These are phyloP conservation scores for Catharus ustulatus DNA, from an alignment of 2,797 vertebrate species.

Conservation along the genomic window DNA sequence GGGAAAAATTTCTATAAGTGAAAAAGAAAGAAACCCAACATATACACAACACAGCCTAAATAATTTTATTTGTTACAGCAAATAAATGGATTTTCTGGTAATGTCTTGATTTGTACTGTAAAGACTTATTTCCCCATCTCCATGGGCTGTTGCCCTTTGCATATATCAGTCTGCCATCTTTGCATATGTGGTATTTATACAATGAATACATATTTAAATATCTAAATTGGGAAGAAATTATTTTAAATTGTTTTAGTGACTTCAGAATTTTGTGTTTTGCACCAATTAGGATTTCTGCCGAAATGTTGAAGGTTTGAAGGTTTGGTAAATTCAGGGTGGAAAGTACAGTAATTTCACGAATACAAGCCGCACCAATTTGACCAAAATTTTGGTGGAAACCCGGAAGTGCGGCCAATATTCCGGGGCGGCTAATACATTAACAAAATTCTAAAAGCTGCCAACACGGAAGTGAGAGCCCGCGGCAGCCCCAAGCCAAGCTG, in stretches of 20 bases:
- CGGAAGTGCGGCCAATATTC: too few relatives aligned
- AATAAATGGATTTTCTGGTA: background rate
- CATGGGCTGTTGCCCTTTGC: background rate
- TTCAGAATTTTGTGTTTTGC: accelerated
- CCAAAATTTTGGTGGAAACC: too few relatives aligned
- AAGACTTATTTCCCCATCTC: background rate
- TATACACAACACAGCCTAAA: background rate
- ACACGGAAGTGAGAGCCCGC: too few relatives aligned
- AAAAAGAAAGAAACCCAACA: too few relatives aligned
- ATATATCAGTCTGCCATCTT: background rate
- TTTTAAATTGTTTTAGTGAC: background rate
- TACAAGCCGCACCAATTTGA: too few relatives aligned
- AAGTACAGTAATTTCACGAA: too few relatives aligned
- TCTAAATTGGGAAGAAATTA: background rate
- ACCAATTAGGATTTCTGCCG: background rate
- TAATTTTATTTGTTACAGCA: background rate
- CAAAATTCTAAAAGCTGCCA: too few relatives aligned
- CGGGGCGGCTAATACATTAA: too few relatives aligned
- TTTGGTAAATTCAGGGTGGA: background rate
- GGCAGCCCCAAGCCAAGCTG: too few relatives aligned
- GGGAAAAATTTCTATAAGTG: too few relatives aligned
- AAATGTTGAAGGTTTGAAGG: background rate
- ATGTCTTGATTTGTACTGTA: background rate
- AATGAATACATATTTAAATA: background rate
- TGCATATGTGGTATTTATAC: background rate